Percentiles rank a stretch among this genome's conserved stretches.
phyloP scores from a whole-genome alignment of 2,797 vertebrate genomes.

The Delichon dasypus region DNA sequence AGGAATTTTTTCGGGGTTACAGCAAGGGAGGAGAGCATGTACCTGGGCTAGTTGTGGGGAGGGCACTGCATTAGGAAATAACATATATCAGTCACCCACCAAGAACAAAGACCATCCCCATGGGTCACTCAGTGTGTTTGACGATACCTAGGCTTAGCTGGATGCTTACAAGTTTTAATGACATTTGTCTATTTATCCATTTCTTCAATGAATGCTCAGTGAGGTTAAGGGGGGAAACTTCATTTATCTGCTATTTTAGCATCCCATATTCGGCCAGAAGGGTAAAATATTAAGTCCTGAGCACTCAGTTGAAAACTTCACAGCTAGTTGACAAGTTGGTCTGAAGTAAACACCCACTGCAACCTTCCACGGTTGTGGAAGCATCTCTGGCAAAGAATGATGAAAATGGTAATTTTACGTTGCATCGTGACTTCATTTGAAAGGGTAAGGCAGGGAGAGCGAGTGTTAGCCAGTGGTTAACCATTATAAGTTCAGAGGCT shows the following conservation, averaged over 20 bases:
- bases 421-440: rapidly evolving
- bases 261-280: background rate
- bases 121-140: rapidly evolving
- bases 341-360: background rate
- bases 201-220: background rate
- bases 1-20: background rate
- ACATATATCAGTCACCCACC: rapidly evolving
- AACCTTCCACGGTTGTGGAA: background rate
- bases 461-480: rapidly evolving
- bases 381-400: background rate
- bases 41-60: background rate
- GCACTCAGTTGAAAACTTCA: background rate
- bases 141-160: background rate
- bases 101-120: background rate
- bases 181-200: background rate
- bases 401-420: background rate
- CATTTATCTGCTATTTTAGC: background rate
- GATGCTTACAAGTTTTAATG: background rate
- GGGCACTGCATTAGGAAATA: background rate
- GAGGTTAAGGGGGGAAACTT: rapidly evolving
- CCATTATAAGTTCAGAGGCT: rapidly evolving
- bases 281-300: background rate
- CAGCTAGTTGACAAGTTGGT: too few relatives aligned
- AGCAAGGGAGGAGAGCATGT: background rate
- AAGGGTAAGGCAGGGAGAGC: background rate